phyloP scores from a whole-genome alignment of 2,113 vertebrate species.

The Thunnus maccoyii region DNA sequence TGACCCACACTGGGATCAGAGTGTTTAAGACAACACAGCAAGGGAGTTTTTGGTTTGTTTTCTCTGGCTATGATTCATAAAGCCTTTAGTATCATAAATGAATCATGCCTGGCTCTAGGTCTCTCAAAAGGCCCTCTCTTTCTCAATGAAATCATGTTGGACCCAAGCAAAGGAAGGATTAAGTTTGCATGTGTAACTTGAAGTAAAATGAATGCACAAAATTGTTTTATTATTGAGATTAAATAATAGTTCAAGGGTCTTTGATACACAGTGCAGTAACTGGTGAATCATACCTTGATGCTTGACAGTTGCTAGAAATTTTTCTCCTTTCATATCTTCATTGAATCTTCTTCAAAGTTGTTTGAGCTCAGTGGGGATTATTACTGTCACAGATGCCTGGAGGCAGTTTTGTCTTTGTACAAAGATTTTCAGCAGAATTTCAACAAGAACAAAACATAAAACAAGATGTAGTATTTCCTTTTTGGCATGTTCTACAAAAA shows the following conservation, averaged over 20 bases:
- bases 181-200: constrained; percentile 22
- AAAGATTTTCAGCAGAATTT: too few species aligned
- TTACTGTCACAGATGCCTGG: not conserved
- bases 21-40: constrained; percentile 62
- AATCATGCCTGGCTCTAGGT: constrained; percentile 37
- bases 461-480: not conserved
- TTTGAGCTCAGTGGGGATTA: not conserved
- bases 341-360: not conserved
- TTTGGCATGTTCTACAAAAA: not conserved
- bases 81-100: constrained; percentile 57
- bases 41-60: constrained; percentile 72
- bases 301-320: not conserved
- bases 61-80: constrained; percentile 71
- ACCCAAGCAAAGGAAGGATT: constrained; percentile 17
- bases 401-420: not conserved
- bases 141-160: constrained; percentile 62
- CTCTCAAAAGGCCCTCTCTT: constrained; percentile 36
- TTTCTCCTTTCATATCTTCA: not conserved
- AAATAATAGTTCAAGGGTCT: not conserved
- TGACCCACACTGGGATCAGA: constrained; percentile 58
- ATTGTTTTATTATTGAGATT: not conserved
- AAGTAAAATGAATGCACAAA: constrained; percentile 7
- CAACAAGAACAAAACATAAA: not conserved
- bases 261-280: too few species aligned
- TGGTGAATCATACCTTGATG: too few species aligned